Percentiles rank a stretch among this genome's conserved stretches.
Evolutionary conservation across 2,888 invertebrate genomes (phyloP).

Genomic region (Acrobasis suavella): DNA sequence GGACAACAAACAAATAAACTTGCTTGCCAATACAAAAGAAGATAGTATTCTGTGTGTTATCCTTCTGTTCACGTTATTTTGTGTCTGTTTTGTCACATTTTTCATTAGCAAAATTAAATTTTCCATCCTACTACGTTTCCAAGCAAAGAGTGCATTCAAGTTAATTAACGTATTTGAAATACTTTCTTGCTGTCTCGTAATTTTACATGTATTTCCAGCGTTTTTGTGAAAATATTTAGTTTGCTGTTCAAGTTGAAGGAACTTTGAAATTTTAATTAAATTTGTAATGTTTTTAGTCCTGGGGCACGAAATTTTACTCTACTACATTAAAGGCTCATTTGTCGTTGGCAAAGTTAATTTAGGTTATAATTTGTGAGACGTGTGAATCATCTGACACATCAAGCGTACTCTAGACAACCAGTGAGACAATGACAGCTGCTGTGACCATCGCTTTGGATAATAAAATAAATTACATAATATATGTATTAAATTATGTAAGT

Average conservation of each 20-base stretch:
- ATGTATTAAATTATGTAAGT: too few relatives aligned
- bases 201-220: not conserved
- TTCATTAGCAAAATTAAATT: conserved; percentile 20
- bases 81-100: conserved; percentile 7
- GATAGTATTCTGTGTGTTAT: not conserved
- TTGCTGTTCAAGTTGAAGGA: conserved; percentile 1
- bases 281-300: not conserved
- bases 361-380: too few relatives aligned
- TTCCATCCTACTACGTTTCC: conserved; percentile 6
- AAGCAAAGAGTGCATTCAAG: conserved; percentile 9
- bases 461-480: too few relatives aligned
- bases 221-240: not conserved
- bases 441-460: too few relatives aligned
- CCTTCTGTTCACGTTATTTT: not conserved
- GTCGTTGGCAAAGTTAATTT: too few relatives aligned
- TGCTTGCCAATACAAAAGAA: too few relatives aligned
- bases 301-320: too few relatives aligned
- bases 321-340: too few relatives aligned
- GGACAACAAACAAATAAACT: too few relatives aligned
- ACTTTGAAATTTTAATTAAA: conserved; percentile 5
- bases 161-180: conserved; percentile 16
- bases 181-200: not conserved
- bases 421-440: too few relatives aligned
- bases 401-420: too few relatives aligned
- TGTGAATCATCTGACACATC: too few relatives aligned